Evolutionary conservation across 2,888 invertebrate species (phyloP).

Genomic region (Aleiodes alternator): DNA sequence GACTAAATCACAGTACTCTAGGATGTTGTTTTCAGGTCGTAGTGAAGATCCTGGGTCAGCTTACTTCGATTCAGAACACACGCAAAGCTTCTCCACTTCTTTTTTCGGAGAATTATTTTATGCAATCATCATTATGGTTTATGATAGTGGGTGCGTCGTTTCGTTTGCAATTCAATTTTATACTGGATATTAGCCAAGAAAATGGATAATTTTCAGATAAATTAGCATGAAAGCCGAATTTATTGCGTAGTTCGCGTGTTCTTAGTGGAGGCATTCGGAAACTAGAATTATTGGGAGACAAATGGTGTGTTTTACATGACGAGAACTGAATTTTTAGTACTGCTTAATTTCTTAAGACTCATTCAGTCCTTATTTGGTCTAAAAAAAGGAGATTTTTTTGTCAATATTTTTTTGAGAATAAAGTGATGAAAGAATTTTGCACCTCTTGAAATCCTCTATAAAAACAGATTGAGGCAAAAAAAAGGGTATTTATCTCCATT

Average conservation of each 20-base stretch:
- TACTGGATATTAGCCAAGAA: not conserved
- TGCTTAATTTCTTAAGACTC: no score
- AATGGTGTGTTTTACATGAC: no score
- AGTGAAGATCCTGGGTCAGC: constrained; percentile 26
- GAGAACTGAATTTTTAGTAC: no score
- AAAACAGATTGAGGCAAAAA: no score
- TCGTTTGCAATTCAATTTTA: not conserved
- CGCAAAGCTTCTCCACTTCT: constrained; percentile 4
- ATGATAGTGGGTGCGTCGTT: not conserved
- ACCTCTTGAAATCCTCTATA: no score
- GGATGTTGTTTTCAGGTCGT: constrained; percentile 30
- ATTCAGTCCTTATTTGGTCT: no score
- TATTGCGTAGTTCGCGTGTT: not conserved
- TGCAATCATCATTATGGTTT: not conserved
- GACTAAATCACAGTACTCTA: constrained; percentile 37
- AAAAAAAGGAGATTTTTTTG: no score
- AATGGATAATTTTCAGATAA: constrained; percentile 2
- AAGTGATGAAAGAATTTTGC: no score
- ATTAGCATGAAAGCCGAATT: constrained; percentile 17
- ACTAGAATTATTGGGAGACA: no score
- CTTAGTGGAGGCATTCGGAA: no score
- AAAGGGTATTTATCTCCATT: no score
- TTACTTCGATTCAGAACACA: constrained; percentile 4
- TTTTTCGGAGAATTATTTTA: constrained; percentile 4
- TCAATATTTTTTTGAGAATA: no score